These are phyloP conservation scores for Artibeus jamaicensis DNA, from an alignment of 2,797 vertebrate genomes.

Conservation along the genomic window DNA sequence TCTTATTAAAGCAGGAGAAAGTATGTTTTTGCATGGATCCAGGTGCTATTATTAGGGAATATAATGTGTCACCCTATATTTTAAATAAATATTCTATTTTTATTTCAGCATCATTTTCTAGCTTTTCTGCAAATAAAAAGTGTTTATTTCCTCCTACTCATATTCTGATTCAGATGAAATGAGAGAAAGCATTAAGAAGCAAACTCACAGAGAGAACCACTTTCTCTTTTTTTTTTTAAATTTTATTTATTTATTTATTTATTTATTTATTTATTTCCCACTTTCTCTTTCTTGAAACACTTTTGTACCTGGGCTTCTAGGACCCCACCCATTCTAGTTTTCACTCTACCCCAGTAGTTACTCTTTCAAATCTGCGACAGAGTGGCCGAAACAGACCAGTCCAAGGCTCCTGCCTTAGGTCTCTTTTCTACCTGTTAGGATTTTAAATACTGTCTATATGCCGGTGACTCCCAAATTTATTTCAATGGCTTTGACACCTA, in stretches of 20 bases:
- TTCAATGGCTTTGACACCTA: not conserved
- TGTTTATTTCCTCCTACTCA: not conserved
- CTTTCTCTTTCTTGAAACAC: not conserved
- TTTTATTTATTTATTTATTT: no score
- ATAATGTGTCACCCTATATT: conserved; percentile 46
- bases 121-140: not conserved
- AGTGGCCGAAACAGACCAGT: not conserved
- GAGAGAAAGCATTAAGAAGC: not conserved
- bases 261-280: no score
- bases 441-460: not conserved
- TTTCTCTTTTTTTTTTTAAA: not conserved
- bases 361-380: not conserved
- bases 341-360: not conserved
- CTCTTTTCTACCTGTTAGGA: not conserved
- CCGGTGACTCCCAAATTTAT: not conserved
- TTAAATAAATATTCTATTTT: conserved; percentile 60
- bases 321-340: not conserved
- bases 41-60: conserved; percentile 66
- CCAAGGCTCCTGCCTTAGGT: not conserved
- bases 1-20: conserved; percentile 50
- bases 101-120: conserved; percentile 42
- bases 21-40: conserved; percentile 59
- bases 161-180: not conserved
- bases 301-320: not conserved
- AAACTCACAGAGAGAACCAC: not conserved